Evolutionary conservation across 2,113 vertebrate species (phyloP), one percentile per base, ranked within the genome.

Genomic region (Maccullochella peelii): DNA sequence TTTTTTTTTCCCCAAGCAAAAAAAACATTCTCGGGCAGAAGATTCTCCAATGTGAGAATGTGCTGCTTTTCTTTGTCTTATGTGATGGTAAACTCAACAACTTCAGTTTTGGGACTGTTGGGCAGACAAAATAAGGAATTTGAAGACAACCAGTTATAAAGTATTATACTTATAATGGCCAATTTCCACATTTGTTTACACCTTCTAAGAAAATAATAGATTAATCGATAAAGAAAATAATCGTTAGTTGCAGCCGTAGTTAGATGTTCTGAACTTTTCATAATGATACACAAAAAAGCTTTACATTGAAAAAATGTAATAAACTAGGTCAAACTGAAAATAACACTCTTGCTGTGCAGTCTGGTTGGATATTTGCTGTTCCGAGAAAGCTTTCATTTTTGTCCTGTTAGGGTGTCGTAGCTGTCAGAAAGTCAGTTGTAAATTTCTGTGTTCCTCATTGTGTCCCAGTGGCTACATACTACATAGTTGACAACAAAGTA

Each of bases 331-430:
- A 38, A 71, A 63, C 25, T 49, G 15, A 57, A 58, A 30, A 40
- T 27, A 40, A 38, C n/a, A 8, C 10, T 8, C 5, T 44, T 25
- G 18, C 1, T 0, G 44, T 69, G 33, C 42, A 65, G 58, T 63
- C 57, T 21, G 50, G 5, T 10, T 65, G 42, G 8, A 59, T 42
- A 2, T 36, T 30, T 4, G 1, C 36, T 59, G 77, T 83, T 73
- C 40, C 40, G 36, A 44, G n/a, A 42, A 40, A 75, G 49, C 58
- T 88, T 65, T n/a, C 7, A 74, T 73, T 62, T 81, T 30, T 68
- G 84, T 67, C 44, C 11, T 77, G 52, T 79, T 69, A 30, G 18
- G 66, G 75, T 70, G n/a, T 79, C 0, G 81, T 82, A 33, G 49
- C 70, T 77, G 42, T 84, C 33, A 55, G n/a, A 55, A 81, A 36